These are phyloP conservation scores for Hippopotamyrus pictus DNA, from an alignment of 2,797 vertebrate genomes.

Conservation along the genomic window DNA sequence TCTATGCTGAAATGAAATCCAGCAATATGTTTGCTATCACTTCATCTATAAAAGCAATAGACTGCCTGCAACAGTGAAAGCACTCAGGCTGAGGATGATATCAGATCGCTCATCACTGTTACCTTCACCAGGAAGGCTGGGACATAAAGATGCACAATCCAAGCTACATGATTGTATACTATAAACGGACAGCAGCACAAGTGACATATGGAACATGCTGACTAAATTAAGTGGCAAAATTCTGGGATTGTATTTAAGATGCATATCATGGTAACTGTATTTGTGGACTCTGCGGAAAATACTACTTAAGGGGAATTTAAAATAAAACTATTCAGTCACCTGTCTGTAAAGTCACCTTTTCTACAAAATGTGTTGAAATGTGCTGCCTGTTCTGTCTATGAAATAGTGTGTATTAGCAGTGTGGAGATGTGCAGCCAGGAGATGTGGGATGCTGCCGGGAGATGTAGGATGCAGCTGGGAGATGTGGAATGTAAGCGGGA, in stretches of 20 bases:
- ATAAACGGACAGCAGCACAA: background rate
- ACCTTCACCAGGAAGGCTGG: background rate
- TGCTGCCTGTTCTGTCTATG: background rate
- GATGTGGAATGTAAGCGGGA: background rate
- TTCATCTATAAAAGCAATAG: conserved; percentile 14
- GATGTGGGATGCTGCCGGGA: background rate
- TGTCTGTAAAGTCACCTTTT: background rate
- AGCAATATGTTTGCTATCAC: conserved; percentile 5
- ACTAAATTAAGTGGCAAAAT: background rate
- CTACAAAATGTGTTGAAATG: background rate
- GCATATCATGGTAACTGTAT: background rate
- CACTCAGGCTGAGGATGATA: background rate
- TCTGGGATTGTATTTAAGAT: background rate
- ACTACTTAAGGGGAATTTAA: background rate
- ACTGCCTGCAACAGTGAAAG: conserved; percentile 9
- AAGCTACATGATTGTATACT: background rate
- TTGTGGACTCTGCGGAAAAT: background rate
- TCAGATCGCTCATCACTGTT: background rate
- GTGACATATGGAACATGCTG: background rate
- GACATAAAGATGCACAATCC: background rate
- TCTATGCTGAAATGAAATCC: background rate
- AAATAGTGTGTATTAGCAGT: background rate
- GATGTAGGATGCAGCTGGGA: background rate
- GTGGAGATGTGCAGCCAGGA: background rate
- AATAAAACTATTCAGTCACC: background rate